A percentile compares a stretch with the other conserved stretches of the same genome.
Conservation (phyloP, 1,140 invertebrate species). For the Drosophila eugracilis region DNA sequence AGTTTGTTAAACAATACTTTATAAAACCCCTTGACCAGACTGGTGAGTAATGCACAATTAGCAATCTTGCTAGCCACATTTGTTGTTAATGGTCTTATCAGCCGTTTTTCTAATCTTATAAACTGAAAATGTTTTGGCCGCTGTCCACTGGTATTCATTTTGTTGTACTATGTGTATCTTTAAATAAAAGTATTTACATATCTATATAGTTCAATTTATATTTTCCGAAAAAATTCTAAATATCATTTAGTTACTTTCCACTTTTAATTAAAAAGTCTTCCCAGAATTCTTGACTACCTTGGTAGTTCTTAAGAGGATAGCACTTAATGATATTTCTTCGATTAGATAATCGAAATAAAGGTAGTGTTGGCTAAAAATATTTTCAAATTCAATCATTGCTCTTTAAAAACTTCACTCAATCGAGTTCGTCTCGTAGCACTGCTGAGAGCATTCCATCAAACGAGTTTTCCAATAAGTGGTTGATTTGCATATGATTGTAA, state of each 20-base stretch:
- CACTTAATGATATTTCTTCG: neutral
- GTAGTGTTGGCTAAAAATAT: neutral
- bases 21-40: constrained; percentile 26
- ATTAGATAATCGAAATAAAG: constrained; percentile 11
- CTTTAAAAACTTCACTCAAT: constrained; percentile 12
- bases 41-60: constrained; percentile 28
- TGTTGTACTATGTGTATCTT: neutral
- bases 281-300: neutral
- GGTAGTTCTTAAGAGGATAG: neutral
- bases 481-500: constrained; percentile 49
- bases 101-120: too few species aligned
- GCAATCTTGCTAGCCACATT: neutral
- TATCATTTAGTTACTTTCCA: neutral
- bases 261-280: neutral
- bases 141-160: neutral
- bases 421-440: neutral
- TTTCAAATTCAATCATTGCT: neutral
- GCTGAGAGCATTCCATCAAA: constrained; percentile 16
- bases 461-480: constrained; percentile 30
- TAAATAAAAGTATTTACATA: neutral
- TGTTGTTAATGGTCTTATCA: too few species aligned
- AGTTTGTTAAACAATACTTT: constrained; percentile 43
- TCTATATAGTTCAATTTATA: neutral
- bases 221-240: too few species aligned
- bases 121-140: neutral